Base-by-base conservation (phyloP, 2,113 vertebrate species). In the Misgurnus anguillicaudatus region DNA sequence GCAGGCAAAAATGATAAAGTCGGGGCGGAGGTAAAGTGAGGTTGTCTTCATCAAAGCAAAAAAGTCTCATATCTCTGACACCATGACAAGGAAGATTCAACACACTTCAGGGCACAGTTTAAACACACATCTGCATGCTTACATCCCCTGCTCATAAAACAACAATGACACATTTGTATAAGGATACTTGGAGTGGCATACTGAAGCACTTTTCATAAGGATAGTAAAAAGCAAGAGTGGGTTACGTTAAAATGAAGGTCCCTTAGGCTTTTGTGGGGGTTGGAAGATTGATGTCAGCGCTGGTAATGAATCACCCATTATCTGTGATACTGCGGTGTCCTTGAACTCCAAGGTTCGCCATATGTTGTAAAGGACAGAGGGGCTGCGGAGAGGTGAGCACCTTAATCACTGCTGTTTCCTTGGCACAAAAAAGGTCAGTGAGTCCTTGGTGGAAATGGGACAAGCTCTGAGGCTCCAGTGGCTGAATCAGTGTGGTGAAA, bases 231-330 rank as follows among this genome's bases (percentile, higher is more conserved):
- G n/a, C 38, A 4, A 51, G 31, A 58, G 16, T 75, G 69, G 9
- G 38, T 53, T 45, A 71, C 63, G 38, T 53, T 45, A 71, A 63
- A 55, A 57, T 31, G 71, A 31, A 73, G 67, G 75, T 69, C 63
- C 75, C 85, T 82, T 80, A 66, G 75, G 81, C 71, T 65, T 77
- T 51, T 73, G 72, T 67, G 85, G 83, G 80, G 53, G 71, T 71
- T 80, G 75, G 87, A 80, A 83, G 87, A 90, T 87, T 86, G 61
- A 78, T 89, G 78, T 82, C 78, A 84, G 77, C 89, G 84, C 90
- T 88, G 89, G 80, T 90, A 89, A 92, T 92, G 84, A 89, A 91
- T 90, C 84, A 89, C 82, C 78, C 81, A 85, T 74, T 88, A 88
- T 89, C 86, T 87, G 82, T 83, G 82, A 86, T 88, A 87, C 79